phyloP scores from a whole-genome alignment of 1,140 invertebrate genomes.

The Limonius californicus region DNA sequence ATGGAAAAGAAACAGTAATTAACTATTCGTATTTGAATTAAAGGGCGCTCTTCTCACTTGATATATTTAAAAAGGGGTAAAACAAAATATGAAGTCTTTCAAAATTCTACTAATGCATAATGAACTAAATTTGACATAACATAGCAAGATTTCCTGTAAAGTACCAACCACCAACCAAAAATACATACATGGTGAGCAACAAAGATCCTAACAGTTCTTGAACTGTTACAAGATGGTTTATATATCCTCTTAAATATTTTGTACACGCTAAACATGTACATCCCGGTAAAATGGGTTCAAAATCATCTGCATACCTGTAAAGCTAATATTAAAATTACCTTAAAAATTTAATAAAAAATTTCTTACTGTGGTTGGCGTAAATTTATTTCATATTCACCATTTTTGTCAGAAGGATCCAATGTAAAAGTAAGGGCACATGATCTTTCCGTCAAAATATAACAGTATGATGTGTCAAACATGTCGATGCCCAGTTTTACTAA shows the following conservation, averaged over 20 bases:
- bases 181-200: slow-evolving; percentile 67
- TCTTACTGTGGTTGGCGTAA: slow-evolving; percentile 46
- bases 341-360: slow-evolving; percentile 21
- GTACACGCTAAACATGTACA: slow-evolving; percentile 76
- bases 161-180: too few relatives aligned
- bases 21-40: too few relatives aligned
- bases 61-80: too few relatives aligned
- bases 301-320: slow-evolving; percentile 69
- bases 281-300: slow-evolving; percentile 60
- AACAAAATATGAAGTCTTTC: too few relatives aligned
- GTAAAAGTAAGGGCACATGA: slow-evolving; percentile 58
- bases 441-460: slow-evolving; percentile 55
- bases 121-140: too few relatives aligned
- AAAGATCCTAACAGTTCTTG: slow-evolving; percentile 71
- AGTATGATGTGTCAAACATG: slow-evolving; percentile 74
- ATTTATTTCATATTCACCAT: slow-evolving; percentile 43
- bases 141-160: too few relatives aligned
- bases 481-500: slow-evolving; percentile 71
- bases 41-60: too few relatives aligned
- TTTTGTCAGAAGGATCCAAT: slow-evolving; percentile 40
- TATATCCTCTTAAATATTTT: slow-evolving; percentile 78
- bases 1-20: too few relatives aligned
- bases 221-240: slow-evolving; percentile 75
- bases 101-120: too few relatives aligned
- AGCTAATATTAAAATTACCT: slow-evolving; percentile 29